Conservation (phyloP, 2,797 vertebrate species). For the Chelonia mydas region DNA sequence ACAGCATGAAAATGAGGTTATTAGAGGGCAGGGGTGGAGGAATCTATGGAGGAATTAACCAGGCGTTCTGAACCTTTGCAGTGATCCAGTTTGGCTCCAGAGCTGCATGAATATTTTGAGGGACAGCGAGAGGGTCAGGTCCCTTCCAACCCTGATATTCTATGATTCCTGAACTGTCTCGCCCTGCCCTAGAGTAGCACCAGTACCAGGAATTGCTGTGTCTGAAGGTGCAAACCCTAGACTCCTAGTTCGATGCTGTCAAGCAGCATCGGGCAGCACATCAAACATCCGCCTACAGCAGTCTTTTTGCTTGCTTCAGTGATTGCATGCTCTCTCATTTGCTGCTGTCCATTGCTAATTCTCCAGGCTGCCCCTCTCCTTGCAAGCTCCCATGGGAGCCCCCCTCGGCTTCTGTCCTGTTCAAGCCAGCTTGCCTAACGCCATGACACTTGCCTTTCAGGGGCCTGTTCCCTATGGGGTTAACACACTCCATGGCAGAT, state of each 20-base stretch:
- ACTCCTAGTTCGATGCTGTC: neutral
- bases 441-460: neutral
- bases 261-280: neutral
- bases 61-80: too few relatives aligned
- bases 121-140: neutral
- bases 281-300: neutral
- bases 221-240: neutral
- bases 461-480: neutral
- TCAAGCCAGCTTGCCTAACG: neutral
- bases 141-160: too few relatives aligned
- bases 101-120: neutral
- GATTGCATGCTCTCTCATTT: neutral
- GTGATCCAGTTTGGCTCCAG: neutral
- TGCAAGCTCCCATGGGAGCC: neutral
- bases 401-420: neutral
- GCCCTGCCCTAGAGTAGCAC: neutral
- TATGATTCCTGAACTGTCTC: neutral
- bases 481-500: neutral
- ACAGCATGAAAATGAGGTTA: neutral
- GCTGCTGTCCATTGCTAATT: neutral
- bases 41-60: neutral
- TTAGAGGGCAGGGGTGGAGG: neutral
- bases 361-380: neutral
- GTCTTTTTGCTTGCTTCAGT: neutral
- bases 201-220: neutral